Conservation (phyloP, 1,140 invertebrate species). For the Drosophila chauvacae region DNA sequence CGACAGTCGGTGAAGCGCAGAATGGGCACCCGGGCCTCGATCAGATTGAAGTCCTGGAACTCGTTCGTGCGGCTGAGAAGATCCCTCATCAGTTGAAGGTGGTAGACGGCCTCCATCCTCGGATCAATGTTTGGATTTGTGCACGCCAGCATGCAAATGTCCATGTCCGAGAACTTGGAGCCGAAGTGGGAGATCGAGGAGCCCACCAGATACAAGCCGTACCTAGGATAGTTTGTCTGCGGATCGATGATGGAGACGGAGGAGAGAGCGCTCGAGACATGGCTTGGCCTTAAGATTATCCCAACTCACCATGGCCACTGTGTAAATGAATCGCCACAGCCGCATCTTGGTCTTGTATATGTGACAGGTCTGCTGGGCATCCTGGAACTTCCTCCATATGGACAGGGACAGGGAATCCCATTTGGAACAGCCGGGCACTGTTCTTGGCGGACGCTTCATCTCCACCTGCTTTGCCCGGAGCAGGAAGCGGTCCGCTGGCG, state of each 20-base stretch:
- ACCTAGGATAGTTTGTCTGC: constrained; percentile 89
- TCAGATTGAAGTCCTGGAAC: constrained; percentile 90
- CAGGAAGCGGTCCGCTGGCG: constrained; percentile 86
- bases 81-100: constrained; percentile 69
- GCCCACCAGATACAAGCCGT: constrained; percentile 96
- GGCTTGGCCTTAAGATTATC: neutral
- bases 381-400: constrained; percentile 92
- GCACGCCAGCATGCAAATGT: constrained; percentile 96
- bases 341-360: constrained; percentile 93
- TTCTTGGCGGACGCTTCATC: constrained; percentile 75
- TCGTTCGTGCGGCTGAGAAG: constrained; percentile 77
- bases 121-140: constrained; percentile 85
- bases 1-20: constrained; percentile 92
- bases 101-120: constrained; percentile 76
- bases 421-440: constrained; percentile 59
- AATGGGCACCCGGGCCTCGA: constrained; percentile 97
- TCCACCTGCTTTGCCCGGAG: constrained; percentile 85
- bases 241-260: neutral
- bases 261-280: neutral
- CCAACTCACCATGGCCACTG: constrained; percentile 88
- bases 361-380: constrained; percentile 91
- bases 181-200: constrained; percentile 98
- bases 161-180: constrained; percentile 95
- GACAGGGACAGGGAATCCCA: constrained; percentile 89
- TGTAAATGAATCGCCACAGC: constrained; percentile 91